Base-by-base conservation (phyloP, 1,140 invertebrate species). In the Heliothis subflexa region DNA sequence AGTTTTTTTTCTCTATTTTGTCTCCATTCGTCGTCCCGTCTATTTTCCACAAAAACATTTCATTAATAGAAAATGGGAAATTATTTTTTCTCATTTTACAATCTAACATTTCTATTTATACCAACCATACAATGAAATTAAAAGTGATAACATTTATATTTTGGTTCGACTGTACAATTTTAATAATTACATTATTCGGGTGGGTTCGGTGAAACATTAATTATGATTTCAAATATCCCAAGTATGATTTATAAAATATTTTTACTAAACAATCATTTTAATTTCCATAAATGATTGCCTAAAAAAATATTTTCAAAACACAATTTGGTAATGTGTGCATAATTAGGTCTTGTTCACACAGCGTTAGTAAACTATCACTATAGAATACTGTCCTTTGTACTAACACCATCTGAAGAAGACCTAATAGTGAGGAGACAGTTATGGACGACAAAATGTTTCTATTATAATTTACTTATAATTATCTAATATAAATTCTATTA, bases 401-500 rank as follows among this genome's bases (percentile, higher is more conserved):
- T 16, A 81, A 92, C 84, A 81, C 78, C 79, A 79, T 86, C 75
- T 84, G 85, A 83, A 94, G 91, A 88, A 84, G 88, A 14, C 89
- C 88, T 90, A 89, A 86, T 21, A 78, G 33, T 70, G 68, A 85
- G 81, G 83, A 86, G 85, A 89, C 86, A 78, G 81, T 86, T 82
- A 86, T 83, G 85, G 89, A 91, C 91, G 91, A 94, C 93, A 93
- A 92, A 91, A 93, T 81, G 80, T 85, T 85, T 84, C 85, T 91
- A 91, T 91, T 88, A 93, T 93, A 93, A 93, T 92, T 93, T 93
- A 92, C 92, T 92, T 93, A 93, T 54, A 89, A 88, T 94, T 94
- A 93, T 91, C 91, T 93, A 93, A 93, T 93, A 94, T 94, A 94
- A 92, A 93, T 92, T 94, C 90, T 93, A 93, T 91, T 86, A 89